Base-by-base conservation (phyloP, 35 echinoderm and acorn worm species). In the Holothuria glaberrima region DNA sequence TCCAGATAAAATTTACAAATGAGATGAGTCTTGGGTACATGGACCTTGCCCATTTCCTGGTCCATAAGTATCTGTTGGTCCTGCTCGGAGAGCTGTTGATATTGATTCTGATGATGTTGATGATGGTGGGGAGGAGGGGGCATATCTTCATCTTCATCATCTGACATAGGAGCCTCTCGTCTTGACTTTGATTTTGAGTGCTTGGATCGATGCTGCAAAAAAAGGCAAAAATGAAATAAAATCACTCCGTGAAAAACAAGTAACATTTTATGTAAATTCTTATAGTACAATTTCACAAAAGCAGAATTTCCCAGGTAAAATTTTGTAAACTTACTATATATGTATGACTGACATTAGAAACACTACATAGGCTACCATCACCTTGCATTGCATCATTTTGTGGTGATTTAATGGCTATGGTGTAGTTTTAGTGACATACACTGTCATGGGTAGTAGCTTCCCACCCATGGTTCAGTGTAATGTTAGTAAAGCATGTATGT, bases 1-100 rank as follows among this genome's bases (percentile, higher is more conserved):
- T 93, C 94, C 57, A 96, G 61, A 32, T 80, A 96, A 56, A 96
- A 96, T 72, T 96, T 96, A 79, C 94, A 96, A 77, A 96, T 87
- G 63, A 87, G 85, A 71, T 87, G 85, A 10, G 85, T 87, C 63
- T 87, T 87, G 18, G 85, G 85, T 60, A 87, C 66, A 62, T 87
- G 85, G 61, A 87, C 62, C 85, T 87, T 87, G 33, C 85, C 85
- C 85, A 69, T 71, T 31, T 48, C 36, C 14, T 87, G 61, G 33
- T 87, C 61, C 85, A 87, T 87, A 20, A 71, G 38, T 17, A 87
- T 87, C 61, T 87, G 85, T 13, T 87, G 65, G 58, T 87, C 85
- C 85, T 87, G 85, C 62, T 87, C 85, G 12, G 61, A 69, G 63
- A 87, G 52, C 46, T 48, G 80, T 6, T 14, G 54, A 4, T 25